Percentiles rank a stretch among this genome's conserved stretches.
phyloP scores from a whole-genome alignment of 2,113 vertebrate genomes.

The Rhineura floridana region DNA sequence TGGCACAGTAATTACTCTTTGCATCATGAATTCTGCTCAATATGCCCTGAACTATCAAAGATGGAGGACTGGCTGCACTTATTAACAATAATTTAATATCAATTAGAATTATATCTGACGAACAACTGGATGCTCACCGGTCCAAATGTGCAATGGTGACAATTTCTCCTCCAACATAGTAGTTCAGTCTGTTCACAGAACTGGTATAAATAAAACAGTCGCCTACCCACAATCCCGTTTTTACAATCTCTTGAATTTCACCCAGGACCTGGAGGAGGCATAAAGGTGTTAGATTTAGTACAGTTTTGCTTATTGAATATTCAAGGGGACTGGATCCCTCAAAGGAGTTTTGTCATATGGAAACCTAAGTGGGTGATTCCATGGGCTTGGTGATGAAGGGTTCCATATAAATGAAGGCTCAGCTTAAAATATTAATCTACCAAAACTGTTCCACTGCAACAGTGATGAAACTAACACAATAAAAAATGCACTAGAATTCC shows the following conservation, averaged over 20 bases:
- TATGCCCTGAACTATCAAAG: background rate
- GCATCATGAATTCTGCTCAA: background rate
- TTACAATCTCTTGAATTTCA: constrained; percentile 98
- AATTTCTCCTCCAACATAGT: constrained; percentile 98
- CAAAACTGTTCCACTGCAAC: background rate
- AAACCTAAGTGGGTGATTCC: background rate
- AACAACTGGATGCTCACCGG: constrained; percentile 76
- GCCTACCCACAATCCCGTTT: constrained; percentile 97
- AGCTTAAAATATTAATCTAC: background rate
- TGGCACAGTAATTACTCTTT: background rate
- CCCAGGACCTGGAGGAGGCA: constrained; percentile 87
- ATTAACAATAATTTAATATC: background rate
- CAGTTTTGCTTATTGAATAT: background rate
- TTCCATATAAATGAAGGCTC: background rate
- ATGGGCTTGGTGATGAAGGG: background rate
- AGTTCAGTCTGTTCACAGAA: constrained; percentile 98
- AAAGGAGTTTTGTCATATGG: background rate
- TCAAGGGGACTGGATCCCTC: background rate
- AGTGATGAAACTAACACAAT: background rate
- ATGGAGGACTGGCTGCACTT: background rate
- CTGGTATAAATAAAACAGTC: constrained; percentile 99
- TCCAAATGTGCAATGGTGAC: constrained; percentile 98
- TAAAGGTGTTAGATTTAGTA: background rate
- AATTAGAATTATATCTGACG: rapidly evolving
- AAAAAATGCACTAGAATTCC: background rate